phyloP scores from a whole-genome alignment of 1,140 invertebrate genomes.

The Heterodera schachtii region DNA sequence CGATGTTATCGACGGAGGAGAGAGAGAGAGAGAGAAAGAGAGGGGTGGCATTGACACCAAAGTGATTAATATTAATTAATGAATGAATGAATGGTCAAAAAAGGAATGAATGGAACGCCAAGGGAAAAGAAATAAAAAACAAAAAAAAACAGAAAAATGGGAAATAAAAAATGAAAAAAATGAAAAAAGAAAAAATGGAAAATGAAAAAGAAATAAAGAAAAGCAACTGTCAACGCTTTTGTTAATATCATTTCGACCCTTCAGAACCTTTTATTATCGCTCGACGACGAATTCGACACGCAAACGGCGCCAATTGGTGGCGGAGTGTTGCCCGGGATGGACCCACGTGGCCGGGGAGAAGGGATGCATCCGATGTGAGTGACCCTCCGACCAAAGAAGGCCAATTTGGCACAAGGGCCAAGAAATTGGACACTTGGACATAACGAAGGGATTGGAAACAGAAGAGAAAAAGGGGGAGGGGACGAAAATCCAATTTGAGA shows the following conservation, averaged over 20 bases:
- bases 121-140: background rate
- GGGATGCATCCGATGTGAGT: slow-evolving; percentile 65
- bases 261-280: slow-evolving; percentile 68
- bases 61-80: background rate
- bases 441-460: background rate
- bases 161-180: too few species aligned
- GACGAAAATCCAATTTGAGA: background rate
- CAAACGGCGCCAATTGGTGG: slow-evolving; percentile 62
- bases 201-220: background rate
- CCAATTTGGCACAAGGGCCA: background rate
- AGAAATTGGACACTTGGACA: background rate
- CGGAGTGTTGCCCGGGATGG: slow-evolving; percentile 69
- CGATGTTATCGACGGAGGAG: slow-evolving; percentile 3
- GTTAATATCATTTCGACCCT: slow-evolving; percentile 42
- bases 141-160: background rate
- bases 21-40: too few species aligned
- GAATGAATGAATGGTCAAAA: slow-evolving; percentile 10
- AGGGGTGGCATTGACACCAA: background rate
- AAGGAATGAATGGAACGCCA: background rate
- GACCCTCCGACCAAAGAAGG: background rate
- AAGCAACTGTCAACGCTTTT: too few species aligned
- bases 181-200: background rate
- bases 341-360: slow-evolving; percentile 64
- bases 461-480: background rate
- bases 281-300: slow-evolving; percentile 66